phyloP scores from a whole-genome alignment of 2,888 invertebrate species.

The Hemaris fuciformis region DNA sequence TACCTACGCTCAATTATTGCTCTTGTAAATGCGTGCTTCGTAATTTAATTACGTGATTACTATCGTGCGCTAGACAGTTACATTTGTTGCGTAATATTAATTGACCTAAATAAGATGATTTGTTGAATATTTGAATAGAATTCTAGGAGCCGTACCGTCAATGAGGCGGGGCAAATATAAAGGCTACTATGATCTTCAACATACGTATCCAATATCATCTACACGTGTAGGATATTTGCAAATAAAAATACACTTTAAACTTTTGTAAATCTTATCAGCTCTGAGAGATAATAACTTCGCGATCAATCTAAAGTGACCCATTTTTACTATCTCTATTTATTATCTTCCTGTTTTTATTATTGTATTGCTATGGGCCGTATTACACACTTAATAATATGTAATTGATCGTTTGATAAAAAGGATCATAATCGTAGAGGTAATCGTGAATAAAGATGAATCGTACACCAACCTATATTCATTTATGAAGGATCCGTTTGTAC shows the following conservation, averaged over 20 bases:
- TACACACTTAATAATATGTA: not conserved
- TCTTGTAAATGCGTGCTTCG: not conserved
- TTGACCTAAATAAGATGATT: not conserved
- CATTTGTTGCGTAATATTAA: not conserved
- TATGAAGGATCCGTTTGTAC: not conserved
- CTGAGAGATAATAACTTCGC: constrained; percentile 3
- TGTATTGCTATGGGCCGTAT: not conserved
- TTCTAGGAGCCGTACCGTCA: not conserved
- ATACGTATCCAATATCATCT: not conserved
- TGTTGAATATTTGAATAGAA: not conserved
- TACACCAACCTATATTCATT: not conserved
- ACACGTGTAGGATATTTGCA: not conserved
- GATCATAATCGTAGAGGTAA: not conserved
- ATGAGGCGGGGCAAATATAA: not conserved
- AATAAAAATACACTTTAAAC: not conserved
- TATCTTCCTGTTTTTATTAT: constrained; percentile 11
- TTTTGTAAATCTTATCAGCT: constrained; percentile 4
- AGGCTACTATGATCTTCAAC: not conserved
- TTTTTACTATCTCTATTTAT: constrained; percentile 10
- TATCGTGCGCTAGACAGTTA: not conserved
- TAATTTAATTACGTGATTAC: not conserved
- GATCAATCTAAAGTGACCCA: constrained; percentile 16
- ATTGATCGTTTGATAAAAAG: not conserved
- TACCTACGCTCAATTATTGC: not conserved
- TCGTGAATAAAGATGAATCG: not conserved